phyloP scores from a whole-genome alignment of 2,113 vertebrate species.

The Hepsetus odoe region DNA sequence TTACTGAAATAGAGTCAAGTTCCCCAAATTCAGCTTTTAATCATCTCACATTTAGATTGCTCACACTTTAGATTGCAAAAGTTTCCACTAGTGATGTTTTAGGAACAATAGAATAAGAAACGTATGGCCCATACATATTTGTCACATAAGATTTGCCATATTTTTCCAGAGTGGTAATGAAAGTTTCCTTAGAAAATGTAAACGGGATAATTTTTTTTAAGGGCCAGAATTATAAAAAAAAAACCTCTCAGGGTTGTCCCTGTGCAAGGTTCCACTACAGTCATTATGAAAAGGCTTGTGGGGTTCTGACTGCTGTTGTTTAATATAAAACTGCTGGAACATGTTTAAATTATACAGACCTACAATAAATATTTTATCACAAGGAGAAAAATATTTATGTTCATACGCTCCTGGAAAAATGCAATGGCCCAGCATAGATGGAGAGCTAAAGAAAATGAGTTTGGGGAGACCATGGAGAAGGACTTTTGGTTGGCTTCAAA shows the following conservation, averaged over 20 bases:
- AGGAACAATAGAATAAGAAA: constrained; percentile 57
- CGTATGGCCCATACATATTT: constrained; percentile 64
- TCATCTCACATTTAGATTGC: constrained; percentile 48
- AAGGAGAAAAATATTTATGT: constrained; percentile 47
- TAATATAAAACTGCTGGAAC: constrained; percentile 67
- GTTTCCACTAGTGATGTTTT: constrained; percentile 53
- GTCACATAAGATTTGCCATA: constrained; percentile 64
- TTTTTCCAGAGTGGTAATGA: constrained; percentile 69
- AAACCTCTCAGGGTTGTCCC: constrained; percentile 65
- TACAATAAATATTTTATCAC: constrained; percentile 56
- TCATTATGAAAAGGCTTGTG: constrained; percentile 58
- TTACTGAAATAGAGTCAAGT: constrained; percentile 40
- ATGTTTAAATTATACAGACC: constrained; percentile 63
- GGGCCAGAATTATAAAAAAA: constrained; percentile 60
- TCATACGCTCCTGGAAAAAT: constrained; percentile 61
- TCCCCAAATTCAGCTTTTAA: constrained; percentile 32
- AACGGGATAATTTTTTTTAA: constrained; percentile 65
- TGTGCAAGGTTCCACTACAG: constrained; percentile 60
- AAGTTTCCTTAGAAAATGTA: constrained; percentile 59
- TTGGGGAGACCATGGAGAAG: no score
- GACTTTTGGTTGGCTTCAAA: no score
- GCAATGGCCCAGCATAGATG: constrained; percentile 41
- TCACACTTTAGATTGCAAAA: constrained; percentile 35
- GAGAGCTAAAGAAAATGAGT: constrained; percentile 52
- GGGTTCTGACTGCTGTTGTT: constrained; percentile 66